These are phyloP conservation scores for Drosophila punjabiensis DNA, from an alignment of 1,140 invertebrate species.

Conservation along the genomic window DNA sequence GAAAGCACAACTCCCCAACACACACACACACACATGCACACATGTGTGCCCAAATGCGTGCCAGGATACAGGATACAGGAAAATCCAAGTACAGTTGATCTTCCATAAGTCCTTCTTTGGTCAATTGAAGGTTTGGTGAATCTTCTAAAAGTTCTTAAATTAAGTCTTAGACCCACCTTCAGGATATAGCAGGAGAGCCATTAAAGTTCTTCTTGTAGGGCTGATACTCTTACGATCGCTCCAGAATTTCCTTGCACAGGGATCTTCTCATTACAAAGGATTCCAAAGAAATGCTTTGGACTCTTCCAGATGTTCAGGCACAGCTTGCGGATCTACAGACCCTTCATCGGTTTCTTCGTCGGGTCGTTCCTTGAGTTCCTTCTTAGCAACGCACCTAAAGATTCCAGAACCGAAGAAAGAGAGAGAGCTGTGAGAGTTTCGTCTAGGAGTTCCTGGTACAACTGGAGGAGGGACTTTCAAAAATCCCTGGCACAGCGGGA, in stretches of 20 bases:
- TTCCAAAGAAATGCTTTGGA: too few relatives aligned
- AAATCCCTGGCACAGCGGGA: too few relatives aligned
- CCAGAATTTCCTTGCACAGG: too few relatives aligned
- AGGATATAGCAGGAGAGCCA: not conserved
- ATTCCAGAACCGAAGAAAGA: too few relatives aligned
- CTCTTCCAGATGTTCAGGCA: too few relatives aligned
- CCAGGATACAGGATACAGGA: slow-evolving; percentile 15
- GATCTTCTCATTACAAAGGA: too few relatives aligned
- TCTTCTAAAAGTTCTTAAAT: not conserved
- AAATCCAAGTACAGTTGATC: slow-evolving; percentile 38
- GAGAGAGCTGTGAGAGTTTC: too few relatives aligned
- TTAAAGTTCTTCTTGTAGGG: not conserved
- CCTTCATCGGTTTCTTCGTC: too few relatives aligned
- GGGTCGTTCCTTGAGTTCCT: too few relatives aligned
- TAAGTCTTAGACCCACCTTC: not conserved
- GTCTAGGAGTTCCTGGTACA: not conserved
- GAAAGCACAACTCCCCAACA: slow-evolving; percentile 45
- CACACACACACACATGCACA: slow-evolving; percentile 9
- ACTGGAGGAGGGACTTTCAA: not conserved
- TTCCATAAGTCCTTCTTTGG: not conserved
- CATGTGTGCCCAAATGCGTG: slow-evolving; percentile 24
- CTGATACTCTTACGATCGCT: not conserved
- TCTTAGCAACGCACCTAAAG: too few relatives aligned
- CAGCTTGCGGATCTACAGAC: too few relatives aligned
- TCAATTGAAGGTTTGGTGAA: not conserved